Percentiles rank a stretch among this genome's conserved stretches.
These are phyloP conservation scores for Apotomis betuletana DNA, from an alignment of 2,888 invertebrate species.

Conservation along the genomic window DNA sequence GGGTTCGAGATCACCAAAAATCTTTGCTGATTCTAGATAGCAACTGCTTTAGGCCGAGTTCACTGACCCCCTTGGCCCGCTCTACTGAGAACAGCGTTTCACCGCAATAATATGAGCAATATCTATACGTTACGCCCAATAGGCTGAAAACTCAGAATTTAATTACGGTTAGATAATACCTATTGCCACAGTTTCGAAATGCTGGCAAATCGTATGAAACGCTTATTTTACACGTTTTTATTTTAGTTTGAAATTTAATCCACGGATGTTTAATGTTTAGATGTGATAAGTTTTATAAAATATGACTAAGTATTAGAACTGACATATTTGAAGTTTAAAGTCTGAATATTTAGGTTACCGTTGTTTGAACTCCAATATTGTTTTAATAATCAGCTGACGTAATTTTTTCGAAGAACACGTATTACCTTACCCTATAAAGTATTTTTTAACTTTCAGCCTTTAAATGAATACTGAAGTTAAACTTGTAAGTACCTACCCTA, in stretches of 20 bases:
- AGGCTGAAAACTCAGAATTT: slow-evolving; percentile 38
- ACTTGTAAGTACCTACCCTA: too few species aligned
- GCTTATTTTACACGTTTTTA: not conserved
- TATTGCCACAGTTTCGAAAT: slow-evolving; percentile 17
- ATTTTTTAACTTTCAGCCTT: too few species aligned
- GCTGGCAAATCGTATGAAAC: not conserved
- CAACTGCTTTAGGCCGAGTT: slow-evolving; percentile 61
- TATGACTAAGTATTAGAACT: too few species aligned
- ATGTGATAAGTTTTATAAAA: too few species aligned
- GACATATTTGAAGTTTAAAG: too few species aligned
- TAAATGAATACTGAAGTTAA: too few species aligned
- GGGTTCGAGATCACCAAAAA: slow-evolving; percentile 60
- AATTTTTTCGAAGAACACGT: too few species aligned
- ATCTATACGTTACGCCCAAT: slow-evolving; percentile 33
- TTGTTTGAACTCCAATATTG: too few species aligned
- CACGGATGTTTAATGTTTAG: too few species aligned
- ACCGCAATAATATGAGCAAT: slow-evolving; percentile 46
- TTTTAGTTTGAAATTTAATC: not conserved
- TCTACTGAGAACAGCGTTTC: slow-evolving; percentile 58
- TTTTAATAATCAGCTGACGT: too few species aligned
- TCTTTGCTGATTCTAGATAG: slow-evolving; percentile 62
- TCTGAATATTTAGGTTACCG: too few species aligned
- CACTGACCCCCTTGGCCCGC: slow-evolving; percentile 64
- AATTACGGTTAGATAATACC: slow-evolving; percentile 33
- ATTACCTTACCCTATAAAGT: too few species aligned